Evolutionary conservation across 1,140 invertebrate species (phyloP).

Genomic region (Pseudomyrmex cubaensis): DNA sequence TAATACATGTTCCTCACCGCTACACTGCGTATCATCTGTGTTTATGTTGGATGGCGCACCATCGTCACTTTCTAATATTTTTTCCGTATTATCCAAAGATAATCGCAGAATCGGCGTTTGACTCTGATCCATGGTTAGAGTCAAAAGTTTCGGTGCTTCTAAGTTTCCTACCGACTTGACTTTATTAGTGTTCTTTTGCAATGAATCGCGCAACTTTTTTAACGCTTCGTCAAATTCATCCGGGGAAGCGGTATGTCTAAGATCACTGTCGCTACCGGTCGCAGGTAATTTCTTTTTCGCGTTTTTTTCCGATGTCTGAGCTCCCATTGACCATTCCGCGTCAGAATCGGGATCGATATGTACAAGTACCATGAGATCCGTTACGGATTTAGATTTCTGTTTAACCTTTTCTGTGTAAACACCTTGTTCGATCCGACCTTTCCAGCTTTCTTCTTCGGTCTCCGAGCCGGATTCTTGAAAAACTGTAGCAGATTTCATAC

Average conservation of each 20-base stretch:
- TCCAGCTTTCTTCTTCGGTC: slow-evolving; percentile 89
- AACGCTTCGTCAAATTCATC: slow-evolving; percentile 87
- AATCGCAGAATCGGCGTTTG: slow-evolving; percentile 74
- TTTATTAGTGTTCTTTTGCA: slow-evolving; percentile 53
- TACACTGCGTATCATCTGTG: slow-evolving; percentile 40
- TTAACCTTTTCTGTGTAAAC: slow-evolving; percentile 89
- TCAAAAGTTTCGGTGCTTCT: slow-evolving; percentile 73
- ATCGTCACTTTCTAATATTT: slow-evolving; percentile 16
- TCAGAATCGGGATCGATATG: slow-evolving; percentile 90
- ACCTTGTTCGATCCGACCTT: slow-evolving; percentile 87
- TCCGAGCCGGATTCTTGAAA: slow-evolving; percentile 86
- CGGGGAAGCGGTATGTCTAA: slow-evolving; percentile 83
- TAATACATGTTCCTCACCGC: slow-evolving; percentile 67
- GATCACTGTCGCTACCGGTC: slow-evolving; percentile 86
- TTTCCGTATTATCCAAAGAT: slow-evolving; percentile 62
- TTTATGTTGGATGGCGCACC: slow-evolving; percentile 2
- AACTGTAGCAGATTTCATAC: slow-evolving; percentile 53
- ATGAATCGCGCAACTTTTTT: slow-evolving; percentile 84
- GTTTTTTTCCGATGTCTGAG: slow-evolving; percentile 76
- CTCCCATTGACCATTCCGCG: slow-evolving; percentile 85
- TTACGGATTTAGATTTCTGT: slow-evolving; percentile 90
- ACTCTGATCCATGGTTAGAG: slow-evolving; percentile 71
- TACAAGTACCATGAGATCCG: slow-evolving; percentile 91
- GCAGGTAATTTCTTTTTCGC: slow-evolving; percentile 77
- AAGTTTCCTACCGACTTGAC: slow-evolving; percentile 47